Base-by-base conservation (phyloP, 2,888 invertebrate species). In the Andrena trimmerana region DNA sequence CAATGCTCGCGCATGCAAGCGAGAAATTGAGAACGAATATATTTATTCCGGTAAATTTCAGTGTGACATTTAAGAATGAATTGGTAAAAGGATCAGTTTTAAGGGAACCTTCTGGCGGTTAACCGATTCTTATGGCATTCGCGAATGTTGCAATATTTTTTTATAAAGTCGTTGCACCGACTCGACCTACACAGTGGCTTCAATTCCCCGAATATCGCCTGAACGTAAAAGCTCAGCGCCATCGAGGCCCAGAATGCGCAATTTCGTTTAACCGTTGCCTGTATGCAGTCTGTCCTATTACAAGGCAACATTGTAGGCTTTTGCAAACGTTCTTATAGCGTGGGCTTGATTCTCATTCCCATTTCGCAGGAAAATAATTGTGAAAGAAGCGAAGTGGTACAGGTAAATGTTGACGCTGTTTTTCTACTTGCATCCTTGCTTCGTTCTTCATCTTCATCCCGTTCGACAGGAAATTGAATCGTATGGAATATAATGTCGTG, bases 221-320 rank as follows among this genome's bases (percentile, higher is more conserved):
- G 57, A 20, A 29, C 66, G 7, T 57, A 31, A 42, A 77, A 59
- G 62, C 69, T 13, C 6, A 0, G 52, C 8, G 52, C 8, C 2
- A 42, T 70, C 48, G 31, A 13, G 52, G 31, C 10, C 1, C 10
- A 42, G 59, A 65, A 42, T 16, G 24, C 8, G 59, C 70, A 77
- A 31, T 80, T 71, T 48, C 78, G 62, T 50, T 78, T 78, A 66
- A 78, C 52, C 16, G 71, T 31, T 52, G 27, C 48, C 31, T 36
- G 59, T 29, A n/a, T 31, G 57, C 50, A 31, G 69, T 69, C 50
- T 52, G n/a, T 29, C 27, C 48, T 77, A 36, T 79, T 62, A 57
- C n/a, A 54, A 1, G 16, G n/a, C 5, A 16, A 24, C 24, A 29
- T 42, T 29, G 29, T 27, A 50, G 42, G 76, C 67, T 60, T 54